Percentiles rank a stretch among this genome's conserved stretches.
These are phyloP conservation scores for Cossypha dichroa DNA, from an alignment of 2,797 vertebrate genomes.

Conservation along the genomic window DNA sequence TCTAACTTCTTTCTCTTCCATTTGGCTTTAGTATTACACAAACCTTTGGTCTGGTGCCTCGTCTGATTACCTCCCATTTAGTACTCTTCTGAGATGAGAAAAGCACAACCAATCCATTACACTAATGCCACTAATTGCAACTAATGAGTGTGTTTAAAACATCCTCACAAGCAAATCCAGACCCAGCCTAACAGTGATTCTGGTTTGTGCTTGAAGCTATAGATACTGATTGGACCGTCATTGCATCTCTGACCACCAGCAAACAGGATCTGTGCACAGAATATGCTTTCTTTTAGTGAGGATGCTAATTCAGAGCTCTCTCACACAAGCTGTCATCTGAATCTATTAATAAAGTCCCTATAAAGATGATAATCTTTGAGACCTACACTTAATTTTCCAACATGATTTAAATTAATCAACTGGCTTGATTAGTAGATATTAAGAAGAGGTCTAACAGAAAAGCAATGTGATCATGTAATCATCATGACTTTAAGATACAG, in stretches of 20 bases:
- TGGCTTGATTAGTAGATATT: neutral
- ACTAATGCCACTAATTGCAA: neutral
- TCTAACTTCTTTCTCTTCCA: neutral
- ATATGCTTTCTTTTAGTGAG: neutral
- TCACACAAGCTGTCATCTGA: neutral
- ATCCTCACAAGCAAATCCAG: neutral
- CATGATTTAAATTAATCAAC: conserved; percentile 3
- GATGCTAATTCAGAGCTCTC: neutral
- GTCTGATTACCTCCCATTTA: neutral
- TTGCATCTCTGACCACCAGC: neutral
- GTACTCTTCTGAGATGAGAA: neutral
- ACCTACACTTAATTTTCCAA: neutral
- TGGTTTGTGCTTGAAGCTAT: neutral
- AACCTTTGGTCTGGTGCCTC: neutral
- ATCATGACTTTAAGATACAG: neutral
- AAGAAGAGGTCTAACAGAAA: neutral
- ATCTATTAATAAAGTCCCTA: neutral
- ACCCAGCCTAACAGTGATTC: neutral
- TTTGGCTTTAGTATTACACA: neutral
- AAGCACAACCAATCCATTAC: neutral
- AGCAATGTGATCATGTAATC: neutral
- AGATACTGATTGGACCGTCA: neutral
- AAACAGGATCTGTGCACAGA: neutral
- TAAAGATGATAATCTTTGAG: neutral
- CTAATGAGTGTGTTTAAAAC: neutral